Percentiles rank a stretch among this genome's conserved stretches.
Evolutionary conservation across 2,888 invertebrate genomes (phyloP).

Genomic region (Eupithecia centaureata): DNA sequence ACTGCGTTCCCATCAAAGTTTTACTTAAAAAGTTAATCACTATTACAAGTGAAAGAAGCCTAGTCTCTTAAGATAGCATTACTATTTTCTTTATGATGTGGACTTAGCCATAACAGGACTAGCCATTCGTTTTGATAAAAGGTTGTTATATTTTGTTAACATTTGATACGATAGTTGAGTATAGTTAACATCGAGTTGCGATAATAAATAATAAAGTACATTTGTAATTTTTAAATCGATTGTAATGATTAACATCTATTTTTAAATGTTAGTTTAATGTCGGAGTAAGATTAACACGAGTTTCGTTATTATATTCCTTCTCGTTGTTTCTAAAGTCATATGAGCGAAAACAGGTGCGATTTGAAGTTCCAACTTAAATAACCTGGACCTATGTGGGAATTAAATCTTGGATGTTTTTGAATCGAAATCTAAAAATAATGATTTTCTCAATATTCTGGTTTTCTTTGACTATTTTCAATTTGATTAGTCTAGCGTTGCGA

Average conservation of each 20-base stretch:
- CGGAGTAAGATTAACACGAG: conserved; percentile 70
- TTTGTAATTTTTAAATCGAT: conserved; percentile 71
- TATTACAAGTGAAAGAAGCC: conserved; percentile 46
- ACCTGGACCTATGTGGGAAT: background rate
- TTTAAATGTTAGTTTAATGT: conserved; percentile 65
- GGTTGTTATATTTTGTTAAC: conserved; percentile 71
- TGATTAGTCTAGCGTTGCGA: conserved; percentile 12
- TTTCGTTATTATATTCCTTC: conserved; percentile 58
- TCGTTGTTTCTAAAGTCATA: conserved; percentile 46
- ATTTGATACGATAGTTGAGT: conserved; percentile 73
- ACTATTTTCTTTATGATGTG: conserved; percentile 49
- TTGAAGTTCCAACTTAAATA: conserved; percentile 19
- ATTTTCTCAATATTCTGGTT: conserved; percentile 1
- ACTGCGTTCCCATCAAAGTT: conserved; percentile 54
- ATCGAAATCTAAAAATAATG: conserved; percentile 7
- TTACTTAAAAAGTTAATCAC: conserved; percentile 42
- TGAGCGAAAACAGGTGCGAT: conserved; percentile 26
- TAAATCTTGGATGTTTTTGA: background rate
- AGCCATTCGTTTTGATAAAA: conserved; percentile 61
- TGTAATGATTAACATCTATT: conserved; percentile 71
- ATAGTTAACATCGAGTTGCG: conserved; percentile 78
- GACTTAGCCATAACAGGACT: conserved; percentile 56
- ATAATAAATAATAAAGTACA: conserved; percentile 80
- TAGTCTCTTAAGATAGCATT: conserved; percentile 51
- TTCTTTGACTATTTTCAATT: conserved; percentile 8